Base-by-base conservation (phyloP, 23 tunicate species). In the Clavelina lepadiformis region DNA sequence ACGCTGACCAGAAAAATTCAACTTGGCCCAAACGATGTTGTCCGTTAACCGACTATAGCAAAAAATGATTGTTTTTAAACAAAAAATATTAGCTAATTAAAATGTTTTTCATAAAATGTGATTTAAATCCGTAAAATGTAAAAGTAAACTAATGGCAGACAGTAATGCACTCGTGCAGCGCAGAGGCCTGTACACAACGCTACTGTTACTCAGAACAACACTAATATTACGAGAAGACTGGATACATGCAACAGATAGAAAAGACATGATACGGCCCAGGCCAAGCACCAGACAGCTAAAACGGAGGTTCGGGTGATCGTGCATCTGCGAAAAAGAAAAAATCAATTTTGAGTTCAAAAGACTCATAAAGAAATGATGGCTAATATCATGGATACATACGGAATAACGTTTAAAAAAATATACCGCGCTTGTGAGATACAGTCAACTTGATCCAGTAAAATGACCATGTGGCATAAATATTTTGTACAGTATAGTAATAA, bases 1-100 rank as follows among this genome's bases (percentile, higher is more conserved):
- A 80, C 21, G 87, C 78, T 18, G 87, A 73, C 87, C 87, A 80
- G 45, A 80, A 80, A 54, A 80, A 80, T 45, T 80, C 87, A n/a
- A 80, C 34, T 1, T 73, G 31, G 6, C 87, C 75, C 57, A 71
- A 80, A 18, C 67, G 33, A 27, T 36, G 29, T 54, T 58, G 71
- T 0, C 77, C 38, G 18, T 69, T 31, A 0, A 63, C 75, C 28
- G 71, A 31, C 85, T 79, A 45, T 5, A 41, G n/a, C n/a, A n/a
- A n/a, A n/a, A n/a, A n/a, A n/a, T n/a, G n/a, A n/a, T n/a, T n/a
- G n/a, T n/a, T n/a, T n/a, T n/a, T n/a, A n/a, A n/a, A n/a, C n/a
- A n/a, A n/a, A n/a, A n/a, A n/a, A n/a, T n/a, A n/a, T n/a, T n/a
- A n/a, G n/a, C n/a, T n/a, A n/a, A n/a, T n/a, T n/a, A n/a, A n/a